Base-by-base conservation (phyloP, 2,113 vertebrate species). In the Antennarius striatus region DNA sequence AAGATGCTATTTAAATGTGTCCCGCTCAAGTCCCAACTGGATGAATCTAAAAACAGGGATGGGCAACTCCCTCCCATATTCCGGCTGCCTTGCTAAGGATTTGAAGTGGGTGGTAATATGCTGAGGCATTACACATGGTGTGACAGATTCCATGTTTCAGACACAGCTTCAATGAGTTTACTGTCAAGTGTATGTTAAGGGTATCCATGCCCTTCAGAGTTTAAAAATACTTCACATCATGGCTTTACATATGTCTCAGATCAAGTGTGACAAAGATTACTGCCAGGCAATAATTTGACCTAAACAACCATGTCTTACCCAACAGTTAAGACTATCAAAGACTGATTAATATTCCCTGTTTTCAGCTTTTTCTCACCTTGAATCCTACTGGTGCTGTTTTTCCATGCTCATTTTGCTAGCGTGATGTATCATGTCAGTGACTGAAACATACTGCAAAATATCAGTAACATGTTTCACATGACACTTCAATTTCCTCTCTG, bases 401-500 rank as follows among this genome's bases (percentile, higher is more conserved):
- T 36, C 40, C 46, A 51, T 12, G 30, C 52, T 66, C 22, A 5
- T 60, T 63, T 67, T 62, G 66, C 67, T 54, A 46, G 64, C 70
- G 65, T 72, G 56, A 32, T 71, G 59, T 22, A 15, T 48, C 53
- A 36, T 69, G 76, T 39, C 63, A 73, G 43, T 61, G 73, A 70
- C 57, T 77, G 85, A 82, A 84, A 82, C 77, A 74, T 10, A 42
- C 62, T 58, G 71, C 61, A 69, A 86, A 89, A 81, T 78, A 74
- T 73, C 73, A 69, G 88, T 91, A 84, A 83, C 86, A 83, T 79
- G 79, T 88, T 89, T 87, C 77, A 80, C 79, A 78, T 89, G 91
- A 91, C 89, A 90, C 85, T 86, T 89, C 86, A 90, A 89, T 92
- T 90, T 91, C 84, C 87, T 80, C 62, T 61, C 64, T 85, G 90